phyloP scores from a whole-genome alignment of 2,113 vertebrate genomes.

The Lepus timidus region DNA sequence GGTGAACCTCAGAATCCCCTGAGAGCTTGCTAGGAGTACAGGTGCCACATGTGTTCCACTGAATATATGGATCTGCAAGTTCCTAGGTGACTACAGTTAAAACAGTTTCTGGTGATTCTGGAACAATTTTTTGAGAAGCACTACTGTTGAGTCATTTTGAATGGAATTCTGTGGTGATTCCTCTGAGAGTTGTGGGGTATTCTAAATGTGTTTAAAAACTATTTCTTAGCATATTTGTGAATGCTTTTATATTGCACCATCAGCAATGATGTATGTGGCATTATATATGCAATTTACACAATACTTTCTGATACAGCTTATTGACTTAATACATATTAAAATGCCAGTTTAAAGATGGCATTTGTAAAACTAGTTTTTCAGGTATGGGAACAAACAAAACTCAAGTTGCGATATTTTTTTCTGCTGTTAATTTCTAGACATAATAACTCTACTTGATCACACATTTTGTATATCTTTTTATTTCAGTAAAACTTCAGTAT shows the following conservation, averaged over 20 bases:
- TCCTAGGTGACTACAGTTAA: not conserved
- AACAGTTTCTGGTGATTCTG: not conserved
- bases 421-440: constrained; percentile 33
- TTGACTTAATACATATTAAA: not conserved
- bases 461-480: not conserved
- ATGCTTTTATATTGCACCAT: not conserved
- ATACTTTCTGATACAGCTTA: constrained; percentile 8
- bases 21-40: not conserved
- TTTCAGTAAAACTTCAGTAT: constrained; percentile 33
- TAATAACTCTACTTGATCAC: not conserved
- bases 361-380: constrained; percentile 20
- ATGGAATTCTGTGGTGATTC: not conserved
- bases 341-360: not conserved
- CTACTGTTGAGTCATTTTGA: not conserved
- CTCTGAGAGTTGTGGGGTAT: not conserved
- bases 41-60: rapidly evolving
- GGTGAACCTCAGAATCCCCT: not conserved
- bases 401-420: constrained; percentile 20
- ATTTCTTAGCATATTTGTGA: not conserved
- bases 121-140: not conserved
- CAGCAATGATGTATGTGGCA: not conserved
- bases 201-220: not conserved
- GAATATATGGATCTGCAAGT: not conserved
- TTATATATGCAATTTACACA: not conserved
- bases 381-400: constrained; percentile 11